Evolutionary conservation across 2,888 invertebrate species (phyloP).

Genomic region (Clanis bilineata): DNA sequence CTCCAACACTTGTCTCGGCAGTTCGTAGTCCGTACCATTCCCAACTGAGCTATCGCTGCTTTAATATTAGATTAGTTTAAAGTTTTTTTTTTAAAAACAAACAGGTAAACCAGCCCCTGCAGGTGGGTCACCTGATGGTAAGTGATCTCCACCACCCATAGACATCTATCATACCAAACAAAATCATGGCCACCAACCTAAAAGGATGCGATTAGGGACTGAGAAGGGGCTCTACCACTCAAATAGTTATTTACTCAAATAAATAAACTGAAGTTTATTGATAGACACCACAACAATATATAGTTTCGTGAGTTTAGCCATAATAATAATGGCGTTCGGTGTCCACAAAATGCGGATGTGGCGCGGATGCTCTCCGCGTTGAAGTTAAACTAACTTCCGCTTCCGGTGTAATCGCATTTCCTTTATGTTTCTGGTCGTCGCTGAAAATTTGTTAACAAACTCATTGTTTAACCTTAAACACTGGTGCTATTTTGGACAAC

Average conservation of each 20-base stretch:
- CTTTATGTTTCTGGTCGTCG: conserved; percentile 56
- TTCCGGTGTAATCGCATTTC: conserved; percentile 70
- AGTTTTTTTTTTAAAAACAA: too few relatives aligned
- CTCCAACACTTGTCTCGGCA: too few relatives aligned
- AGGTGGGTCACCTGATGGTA: too few relatives aligned
- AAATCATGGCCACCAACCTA: too few relatives aligned
- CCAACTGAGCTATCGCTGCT: too few relatives aligned
- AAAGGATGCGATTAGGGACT: too few relatives aligned
- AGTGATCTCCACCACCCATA: too few relatives aligned
- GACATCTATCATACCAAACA: too few relatives aligned
- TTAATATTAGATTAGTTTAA: too few relatives aligned
- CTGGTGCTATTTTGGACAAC: conserved; percentile 12
- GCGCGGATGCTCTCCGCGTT: conserved; percentile 50
- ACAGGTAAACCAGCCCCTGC: too few relatives aligned
- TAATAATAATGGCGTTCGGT: conserved; percentile 32
- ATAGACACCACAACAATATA: background rate
- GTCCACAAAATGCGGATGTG: conserved; percentile 47
- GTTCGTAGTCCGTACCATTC: too few relatives aligned
- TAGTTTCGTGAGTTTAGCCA: conserved; percentile 5
- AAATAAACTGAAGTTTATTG: background rate
- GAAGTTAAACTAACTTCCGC: conserved; percentile 73
- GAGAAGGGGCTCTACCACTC: too few relatives aligned
- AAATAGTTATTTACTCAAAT: background rate
- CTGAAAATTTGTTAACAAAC: conserved; percentile 54
- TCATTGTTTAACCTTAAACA: conserved; percentile 38